These are phyloP conservation scores for Eulemur mongoz DNA, from an alignment of 2,797 vertebrate species.

Conservation along the genomic window DNA sequence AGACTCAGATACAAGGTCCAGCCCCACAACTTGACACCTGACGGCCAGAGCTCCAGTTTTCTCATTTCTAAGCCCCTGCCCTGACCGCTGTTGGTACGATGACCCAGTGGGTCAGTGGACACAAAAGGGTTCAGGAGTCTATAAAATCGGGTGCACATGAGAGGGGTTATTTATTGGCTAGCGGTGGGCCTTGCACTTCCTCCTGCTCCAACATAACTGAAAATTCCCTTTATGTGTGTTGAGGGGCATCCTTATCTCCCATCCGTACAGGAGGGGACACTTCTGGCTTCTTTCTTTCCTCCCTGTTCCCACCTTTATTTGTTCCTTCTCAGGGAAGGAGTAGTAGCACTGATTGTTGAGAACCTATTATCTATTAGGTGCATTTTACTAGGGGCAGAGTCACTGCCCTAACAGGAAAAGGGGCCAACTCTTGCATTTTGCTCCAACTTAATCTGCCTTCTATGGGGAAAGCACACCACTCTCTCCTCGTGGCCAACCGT, in stretches of 20 bases:
- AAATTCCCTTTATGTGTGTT: background rate
- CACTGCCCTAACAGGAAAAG: background rate
- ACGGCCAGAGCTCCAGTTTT: background rate
- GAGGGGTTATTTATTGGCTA: background rate
- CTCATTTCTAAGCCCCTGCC: background rate
- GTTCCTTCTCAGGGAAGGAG: background rate
- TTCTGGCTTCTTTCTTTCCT: background rate
- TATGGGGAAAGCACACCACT: background rate
- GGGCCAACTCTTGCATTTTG: background rate
- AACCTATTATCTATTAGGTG: background rate
- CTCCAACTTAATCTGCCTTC: background rate
- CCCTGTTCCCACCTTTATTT: background rate
- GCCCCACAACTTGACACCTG: background rate
- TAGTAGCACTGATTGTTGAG: background rate
- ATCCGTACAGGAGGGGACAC: background rate
- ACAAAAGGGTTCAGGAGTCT: background rate
- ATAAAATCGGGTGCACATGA: background rate
- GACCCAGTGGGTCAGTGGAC: background rate
- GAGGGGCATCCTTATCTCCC: background rate
- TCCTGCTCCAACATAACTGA: background rate
- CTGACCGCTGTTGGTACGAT: background rate
- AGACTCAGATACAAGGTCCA: background rate
- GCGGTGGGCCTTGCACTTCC: background rate
- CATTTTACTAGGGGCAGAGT: background rate
- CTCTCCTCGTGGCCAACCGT: background rate